Percentiles rank a stretch among this genome's conserved stretches.
These are phyloP conservation scores for Dromas ardeola DNA, from an alignment of 2,113 vertebrate genomes.

Conservation along the genomic window DNA sequence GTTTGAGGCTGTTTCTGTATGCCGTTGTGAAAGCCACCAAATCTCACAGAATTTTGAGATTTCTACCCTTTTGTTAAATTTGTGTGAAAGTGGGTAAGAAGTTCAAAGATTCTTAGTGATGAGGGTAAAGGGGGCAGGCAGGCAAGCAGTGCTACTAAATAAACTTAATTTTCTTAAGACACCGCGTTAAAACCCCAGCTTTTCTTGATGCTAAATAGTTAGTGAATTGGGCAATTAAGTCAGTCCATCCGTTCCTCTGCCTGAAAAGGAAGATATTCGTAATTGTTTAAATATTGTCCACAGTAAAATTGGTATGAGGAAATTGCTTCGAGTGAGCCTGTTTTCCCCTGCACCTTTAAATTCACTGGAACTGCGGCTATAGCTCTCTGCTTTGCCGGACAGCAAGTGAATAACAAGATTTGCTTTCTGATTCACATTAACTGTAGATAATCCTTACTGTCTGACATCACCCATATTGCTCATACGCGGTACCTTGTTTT, in stretches of 20 bases:
- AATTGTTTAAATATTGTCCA: background rate
- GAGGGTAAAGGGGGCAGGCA: background rate
- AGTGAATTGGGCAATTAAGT: background rate
- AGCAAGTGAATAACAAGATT: background rate
- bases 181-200: background rate
- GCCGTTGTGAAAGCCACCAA: background rate
- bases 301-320: background rate
- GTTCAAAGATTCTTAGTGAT: background rate
- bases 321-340: background rate
- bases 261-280: background rate
- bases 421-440: background rate
- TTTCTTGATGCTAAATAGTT: background rate
- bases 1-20: background rate
- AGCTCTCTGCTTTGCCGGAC: background rate
- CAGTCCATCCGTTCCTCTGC: background rate
- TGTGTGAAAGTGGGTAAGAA: background rate
- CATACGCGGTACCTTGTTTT: fast-evolving
- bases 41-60: background rate
- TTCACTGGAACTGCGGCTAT: background rate
- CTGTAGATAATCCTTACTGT: background rate
- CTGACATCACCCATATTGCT: background rate
- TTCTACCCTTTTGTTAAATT: background rate
- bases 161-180: background rate
- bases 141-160: background rate
- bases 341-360: background rate